Evolutionary conservation across 2,797 vertebrate genomes (phyloP).

Genomic region (Helicolenus hilgendorfi): DNA sequence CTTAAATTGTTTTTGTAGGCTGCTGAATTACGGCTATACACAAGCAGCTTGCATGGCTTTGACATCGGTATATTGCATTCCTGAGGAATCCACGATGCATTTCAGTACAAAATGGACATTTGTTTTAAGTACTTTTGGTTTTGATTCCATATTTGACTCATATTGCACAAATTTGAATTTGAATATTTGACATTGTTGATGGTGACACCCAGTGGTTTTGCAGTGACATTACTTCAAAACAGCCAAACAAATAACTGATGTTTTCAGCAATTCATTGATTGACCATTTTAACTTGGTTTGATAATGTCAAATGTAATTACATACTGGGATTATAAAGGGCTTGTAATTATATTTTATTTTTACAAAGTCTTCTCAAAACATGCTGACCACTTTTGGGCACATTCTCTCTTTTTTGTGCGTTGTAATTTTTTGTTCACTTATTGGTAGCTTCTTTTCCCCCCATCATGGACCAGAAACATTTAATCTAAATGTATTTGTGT

Average conservation of each 20-base stretch:
- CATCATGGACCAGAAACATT: no score
- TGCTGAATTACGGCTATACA: background rate
- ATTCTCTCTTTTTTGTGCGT: background rate
- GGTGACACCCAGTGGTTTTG: slow-evolving; percentile 40
- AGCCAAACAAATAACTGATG: background rate
- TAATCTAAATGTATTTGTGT: rapidly evolving
- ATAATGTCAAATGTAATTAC: background rate
- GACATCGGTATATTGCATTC: background rate
- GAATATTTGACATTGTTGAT: no score
- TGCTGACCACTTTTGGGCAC: background rate
- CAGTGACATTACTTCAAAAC: background rate
- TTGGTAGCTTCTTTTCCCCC: background rate
- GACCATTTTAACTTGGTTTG: background rate
- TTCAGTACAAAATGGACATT: no score
- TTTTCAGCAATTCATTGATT: background rate
- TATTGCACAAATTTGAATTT: background rate
- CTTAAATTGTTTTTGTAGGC: background rate
- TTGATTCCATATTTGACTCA: background rate
- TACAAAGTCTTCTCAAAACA: background rate
- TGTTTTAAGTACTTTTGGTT: background rate
- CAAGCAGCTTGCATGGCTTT: background rate
- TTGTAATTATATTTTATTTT: background rate
- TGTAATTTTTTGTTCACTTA: background rate
- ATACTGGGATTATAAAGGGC: background rate
- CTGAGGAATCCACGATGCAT: background rate